Evolutionary conservation across 1,140 invertebrate species (phyloP), one percentile per base, ranked within the genome.

Genomic region (Muscidifurax raptorellus): DNA sequence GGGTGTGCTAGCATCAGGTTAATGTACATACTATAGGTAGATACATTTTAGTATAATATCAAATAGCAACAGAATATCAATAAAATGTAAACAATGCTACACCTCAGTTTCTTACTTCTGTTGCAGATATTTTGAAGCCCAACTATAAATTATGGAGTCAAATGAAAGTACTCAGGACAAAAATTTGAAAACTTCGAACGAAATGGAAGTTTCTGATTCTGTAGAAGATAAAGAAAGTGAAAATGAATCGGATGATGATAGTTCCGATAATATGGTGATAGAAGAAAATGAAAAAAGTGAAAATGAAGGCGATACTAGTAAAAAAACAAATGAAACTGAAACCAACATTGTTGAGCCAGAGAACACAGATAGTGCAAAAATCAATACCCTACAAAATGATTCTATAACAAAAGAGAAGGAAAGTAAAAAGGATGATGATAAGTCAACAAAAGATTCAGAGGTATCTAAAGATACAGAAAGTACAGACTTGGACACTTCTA

Each of bases 11-110:
- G 67, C 83, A 85, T 81, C 83, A 85, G 83, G 83, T 85, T 85
- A 85, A 80, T 85, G 69, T 81, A 81, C 40, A 85, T 81, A 76
- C 71, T 81, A 81, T 85, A 76, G 79, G 28, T 80, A 76, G 79
- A n/a, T 80, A 80, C n/a, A 75, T 74, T 18, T 47, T 59, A n/a
- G 69, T 79, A 75, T 15, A 75, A 66, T 80, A 74, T 75, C n/a
- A 80, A 84, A 67, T 80, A 40, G 77, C 18, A 75, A 75, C 66
- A 80, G 36, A 78, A 75, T 44, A 84, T 84, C 77, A 84, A 84
- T 80, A 75, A 80, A 66, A 47, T 67, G 44, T 85, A 77, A 85
- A 81, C 64, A 85, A 28, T 80, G 32, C 18, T 77, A 69, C 30
- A 28, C 9, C 18, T 71, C 30, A 69, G 27, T 85, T 74, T 30